Base-by-base conservation (phyloP, 2,797 vertebrate species). In the Prunella strophiata region DNA sequence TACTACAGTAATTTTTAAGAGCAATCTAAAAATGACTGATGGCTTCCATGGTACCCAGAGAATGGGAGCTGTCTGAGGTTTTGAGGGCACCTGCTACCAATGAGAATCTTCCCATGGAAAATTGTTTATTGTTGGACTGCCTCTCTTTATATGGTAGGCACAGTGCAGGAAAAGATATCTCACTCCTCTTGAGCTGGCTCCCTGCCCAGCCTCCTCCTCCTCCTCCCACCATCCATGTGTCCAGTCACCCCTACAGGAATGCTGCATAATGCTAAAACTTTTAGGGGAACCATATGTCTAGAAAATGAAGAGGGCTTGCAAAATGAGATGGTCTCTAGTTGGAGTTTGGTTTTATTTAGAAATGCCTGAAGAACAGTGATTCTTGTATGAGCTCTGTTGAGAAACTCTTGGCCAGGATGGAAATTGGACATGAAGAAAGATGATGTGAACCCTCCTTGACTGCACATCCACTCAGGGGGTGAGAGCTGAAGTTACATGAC, bases 191-290 rank as follows among this genome's bases (percentile, higher is more conserved):
- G 74, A 63, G 72, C 77, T 93, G 93, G 80, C 78, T 95, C 34
- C 54, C 48, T 50, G 73, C 91, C 89, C 66, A 93, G 16, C 83
- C 91, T 96, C 87, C 93, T 96, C 43, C 79, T 63, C 58, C 75
- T 96, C 94, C 95, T 95, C 97, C 96, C 72, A 96, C 95, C 59
- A 88, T 58, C 96, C 97, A 96, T 96, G 96, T 97, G 91, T 85
- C 95, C 89, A 95, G 80, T 88, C 85, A 89, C 65, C 83, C 62
- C 85, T 62, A 71, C 34, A 95, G 62, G 81, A 95, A 68, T 0
- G 15, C 88, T 89, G 82, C 71, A 91, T 76, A 92, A 95, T 72
- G 52, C 76, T 88, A 78, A 93, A 96, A 85, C 45, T 40, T 93
- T 85, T 91, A 93, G 75, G 85, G 75, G 79, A 96, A 81, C 65